Evolutionary conservation across 2,888 invertebrate species (phyloP), one percentile per base, ranked within the genome.

Genomic region (Epinotia nisella): DNA sequence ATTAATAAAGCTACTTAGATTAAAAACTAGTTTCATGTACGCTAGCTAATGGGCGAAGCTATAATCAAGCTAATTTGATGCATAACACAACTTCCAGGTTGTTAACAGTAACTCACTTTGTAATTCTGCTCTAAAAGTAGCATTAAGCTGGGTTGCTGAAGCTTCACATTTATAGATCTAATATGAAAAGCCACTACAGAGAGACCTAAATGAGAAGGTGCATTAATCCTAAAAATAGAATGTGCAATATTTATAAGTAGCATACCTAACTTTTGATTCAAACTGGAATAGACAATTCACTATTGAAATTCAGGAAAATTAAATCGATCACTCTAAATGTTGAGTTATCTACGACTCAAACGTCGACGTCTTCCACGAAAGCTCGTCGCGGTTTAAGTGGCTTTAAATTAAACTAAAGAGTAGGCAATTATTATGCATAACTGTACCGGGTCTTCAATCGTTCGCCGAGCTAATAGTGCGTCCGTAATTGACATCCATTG

Each of bases 381-480:
- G 80, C 84, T 82, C 82, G 80, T 84, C 85, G 83, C 83, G 84
- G 85, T 79, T 86, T 83, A 85, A 87, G 83, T 83, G 85, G 81
- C 83, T 86, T 83, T 88, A 90, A 90, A 90, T 89, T 85, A 85
- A 86, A 83, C 82, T 86, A 86, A 87, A 87, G 87, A 85, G 87
- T 83, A 81, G 85, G 82, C 86, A 87, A 90, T 90, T 90, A 89
- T 87, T 89, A 89, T 90, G 90, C 90, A 90, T 89, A 89, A 89
- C 88, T 90, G 89, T 83, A 83, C 83, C 19, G 59, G 62, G 66
- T 64, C 69, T 66, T 65, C 85, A 85, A 82, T 87, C 82, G 77
- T 77, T 81, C 78, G 74, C 75, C 75, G 77, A 81, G 81, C 81
- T 85, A 86, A 87, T 86, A 86, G 86, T 83, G 81, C 78, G 83